Evolutionary conservation across 2,797 vertebrate species (phyloP), one percentile per base, ranked within the genome.

Genomic region (Lates japonicus): DNA sequence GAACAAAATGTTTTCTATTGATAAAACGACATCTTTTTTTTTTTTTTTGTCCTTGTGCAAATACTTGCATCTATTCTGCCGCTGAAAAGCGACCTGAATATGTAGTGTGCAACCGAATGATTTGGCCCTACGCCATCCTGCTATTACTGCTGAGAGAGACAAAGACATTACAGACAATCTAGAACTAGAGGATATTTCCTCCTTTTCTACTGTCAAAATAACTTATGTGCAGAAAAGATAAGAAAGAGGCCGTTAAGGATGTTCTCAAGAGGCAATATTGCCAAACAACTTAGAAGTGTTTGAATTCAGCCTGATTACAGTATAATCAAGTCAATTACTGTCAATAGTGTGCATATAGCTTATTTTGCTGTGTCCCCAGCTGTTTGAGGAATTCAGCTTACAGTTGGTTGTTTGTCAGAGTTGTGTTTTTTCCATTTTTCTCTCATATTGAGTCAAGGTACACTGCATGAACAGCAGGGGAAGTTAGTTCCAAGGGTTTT

Each of bases 131-230:
- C 22, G 16, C 35, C 33, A 29, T 61, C 46, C 37, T n/a, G 58
- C 76, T 80, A 58, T 51, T 67, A 68, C 65, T 85, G 65, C 60
- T 62, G 42, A 76, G 62, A 73, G n/a, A 70, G 59, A 74, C 65
- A 63, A 51, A 58, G 51, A 76, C 67, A 48, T 63, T 52, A 70
- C 22, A 48, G 42, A 73, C 44, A 63, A n/a, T 68, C n/a, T 37
- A 58, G 19, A 71, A 62, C 35, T 49, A 44, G 7, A 12, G 13
- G 49, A 19, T 20, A 66, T 11, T 29, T 31, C 14, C 68, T 31
- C 1, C 54, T 62, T 60, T 33, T 60, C 29, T 46, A 8, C 20
- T 44, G 42, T 74, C 22, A 74, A 62, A n/a, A 68, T 25, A 68
- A 37, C 25, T 59, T 73, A 29, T 49, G 63, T 31, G 16, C 19